Conservation (phyloP, 2,113 vertebrate genomes). For the Manacus vitellinus region DNA sequence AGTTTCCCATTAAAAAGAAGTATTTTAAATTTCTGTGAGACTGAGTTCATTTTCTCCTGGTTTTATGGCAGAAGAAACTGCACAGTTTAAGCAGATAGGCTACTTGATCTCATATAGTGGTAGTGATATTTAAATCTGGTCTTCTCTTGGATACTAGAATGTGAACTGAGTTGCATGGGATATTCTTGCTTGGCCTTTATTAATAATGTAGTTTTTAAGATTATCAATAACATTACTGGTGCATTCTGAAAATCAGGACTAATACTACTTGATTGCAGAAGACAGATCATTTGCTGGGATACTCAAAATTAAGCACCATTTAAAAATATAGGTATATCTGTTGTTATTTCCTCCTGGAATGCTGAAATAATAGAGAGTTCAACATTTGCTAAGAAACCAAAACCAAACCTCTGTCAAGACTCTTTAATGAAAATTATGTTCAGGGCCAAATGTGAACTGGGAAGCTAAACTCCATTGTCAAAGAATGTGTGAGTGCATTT, state of each 20-base stretch:
- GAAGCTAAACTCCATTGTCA: neutral
- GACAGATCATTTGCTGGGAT: neutral
- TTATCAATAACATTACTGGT: neutral
- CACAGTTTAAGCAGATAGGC: neutral
- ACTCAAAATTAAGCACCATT: neutral
- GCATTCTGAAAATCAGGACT: neutral
- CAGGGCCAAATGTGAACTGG: neutral
- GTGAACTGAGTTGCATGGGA: neutral
- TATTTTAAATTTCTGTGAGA: conserved; percentile 1
- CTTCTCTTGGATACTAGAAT: neutral
- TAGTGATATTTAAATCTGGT: neutral
- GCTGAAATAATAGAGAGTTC: neutral
- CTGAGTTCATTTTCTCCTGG: neutral
- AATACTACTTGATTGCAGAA: neutral
- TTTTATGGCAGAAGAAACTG: neutral
- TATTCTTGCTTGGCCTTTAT: neutral
- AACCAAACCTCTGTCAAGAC: neutral
- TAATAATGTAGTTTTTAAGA: neutral
- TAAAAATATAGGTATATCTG: neutral
- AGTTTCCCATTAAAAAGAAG: neutral
- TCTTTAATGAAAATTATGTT: neutral
- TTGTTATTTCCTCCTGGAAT: neutral
- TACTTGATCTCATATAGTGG: neutral
- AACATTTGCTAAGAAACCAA: neutral
- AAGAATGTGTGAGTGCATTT: neutral